A percentile compares a stretch with the other conserved stretches of the same genome.
Evolutionary conservation across 2,888 invertebrate species (phyloP).

Genomic region (Cantharis lateralis): DNA sequence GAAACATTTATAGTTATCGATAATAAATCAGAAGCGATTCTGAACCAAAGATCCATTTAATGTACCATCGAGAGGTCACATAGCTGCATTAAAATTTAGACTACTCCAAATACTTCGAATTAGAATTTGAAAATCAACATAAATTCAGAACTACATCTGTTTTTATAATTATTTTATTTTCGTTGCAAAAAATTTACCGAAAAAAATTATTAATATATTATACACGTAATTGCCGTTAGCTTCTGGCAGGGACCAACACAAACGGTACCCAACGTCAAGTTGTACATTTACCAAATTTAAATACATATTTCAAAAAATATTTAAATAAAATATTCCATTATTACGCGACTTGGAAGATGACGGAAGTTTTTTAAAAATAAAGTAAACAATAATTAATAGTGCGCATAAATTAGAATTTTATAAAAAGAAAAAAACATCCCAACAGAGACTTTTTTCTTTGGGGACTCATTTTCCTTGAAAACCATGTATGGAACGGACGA

Average conservation of each 20-base stretch:
- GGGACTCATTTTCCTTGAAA: too few species aligned
- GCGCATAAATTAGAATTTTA: too few species aligned
- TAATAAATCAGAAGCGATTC: not conserved
- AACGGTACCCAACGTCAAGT: not conserved
- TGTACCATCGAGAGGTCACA: not conserved
- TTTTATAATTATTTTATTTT: not conserved
- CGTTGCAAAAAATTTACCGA: not conserved
- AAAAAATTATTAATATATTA: not conserved
- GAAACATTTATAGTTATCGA: not conserved
- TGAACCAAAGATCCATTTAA: not conserved
- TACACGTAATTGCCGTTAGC: not conserved
- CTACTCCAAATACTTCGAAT: not conserved
- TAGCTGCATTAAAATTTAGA: not conserved
- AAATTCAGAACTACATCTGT: not conserved
- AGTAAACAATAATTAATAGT: too few species aligned
- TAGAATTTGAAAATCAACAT: not conserved
- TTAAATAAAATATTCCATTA: not conserved
- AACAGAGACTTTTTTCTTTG: too few species aligned
- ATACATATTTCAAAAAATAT: not conserved
- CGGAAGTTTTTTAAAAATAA: too few species aligned
- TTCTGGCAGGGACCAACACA: not conserved
- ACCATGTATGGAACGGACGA: too few species aligned
- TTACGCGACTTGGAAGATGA: not conserved
- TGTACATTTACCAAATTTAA: not conserved
- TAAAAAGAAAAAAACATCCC: too few species aligned